Evolutionary conservation across 2,888 invertebrate genomes (phyloP).

Genomic region (Calliopum simillimum): DNA sequence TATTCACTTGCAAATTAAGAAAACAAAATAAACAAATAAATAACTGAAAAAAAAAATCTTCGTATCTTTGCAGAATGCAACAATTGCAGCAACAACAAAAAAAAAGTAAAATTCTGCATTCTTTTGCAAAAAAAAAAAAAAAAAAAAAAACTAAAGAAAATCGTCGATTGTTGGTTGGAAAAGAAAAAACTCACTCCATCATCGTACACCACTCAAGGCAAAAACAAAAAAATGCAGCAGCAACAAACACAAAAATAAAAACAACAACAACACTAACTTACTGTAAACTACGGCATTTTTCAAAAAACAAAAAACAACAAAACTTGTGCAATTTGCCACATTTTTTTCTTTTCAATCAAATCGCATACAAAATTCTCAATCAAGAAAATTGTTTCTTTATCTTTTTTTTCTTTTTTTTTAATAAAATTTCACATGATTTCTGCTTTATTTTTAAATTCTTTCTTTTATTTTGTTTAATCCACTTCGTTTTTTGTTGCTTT

Average conservation of each 20-base stretch:
- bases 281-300: too few relatives aligned
- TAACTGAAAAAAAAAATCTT: neutral
- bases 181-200: too few relatives aligned
- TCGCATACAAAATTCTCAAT: too few relatives aligned
- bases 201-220: neutral
- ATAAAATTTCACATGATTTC: too few relatives aligned
- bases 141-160: neutral
- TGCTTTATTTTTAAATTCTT: too few relatives aligned
- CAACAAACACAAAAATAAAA: neutral
- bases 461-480: too few relatives aligned
- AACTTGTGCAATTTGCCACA: too few relatives aligned
- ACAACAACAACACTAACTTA: neutral
- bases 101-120: neutral
- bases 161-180: neutral
- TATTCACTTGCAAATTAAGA: neutral
- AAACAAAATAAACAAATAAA: neutral
- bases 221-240: neutral
- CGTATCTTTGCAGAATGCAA: constrained; percentile 24
- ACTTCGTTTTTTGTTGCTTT: neutral
- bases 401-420: too few relatives aligned
- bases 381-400: too few relatives aligned
- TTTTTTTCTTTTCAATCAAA: too few relatives aligned
- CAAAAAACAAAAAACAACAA: too few relatives aligned
- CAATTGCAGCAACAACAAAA: neutral
- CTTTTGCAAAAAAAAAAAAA: neutral